phyloP scores from a whole-genome alignment of 2,113 vertebrate species.

The Cyanoderma ruficeps region DNA sequence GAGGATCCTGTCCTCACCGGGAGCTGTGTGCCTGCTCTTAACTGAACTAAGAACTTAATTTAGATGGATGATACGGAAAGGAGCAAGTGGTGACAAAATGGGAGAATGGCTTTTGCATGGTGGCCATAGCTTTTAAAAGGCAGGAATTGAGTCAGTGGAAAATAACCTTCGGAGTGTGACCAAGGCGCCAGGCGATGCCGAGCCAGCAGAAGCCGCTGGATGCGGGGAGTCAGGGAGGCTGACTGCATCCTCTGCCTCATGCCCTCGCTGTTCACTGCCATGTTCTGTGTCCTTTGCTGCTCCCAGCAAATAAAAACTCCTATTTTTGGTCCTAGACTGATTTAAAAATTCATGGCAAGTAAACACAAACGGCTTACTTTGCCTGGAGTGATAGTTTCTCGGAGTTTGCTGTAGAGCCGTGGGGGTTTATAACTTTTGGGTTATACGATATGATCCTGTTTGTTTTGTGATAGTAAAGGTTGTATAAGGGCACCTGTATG shows the following conservation, averaged over 20 bases:
- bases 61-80: accelerated
- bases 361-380: neutral
- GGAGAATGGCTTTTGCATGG: accelerated
- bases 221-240: neutral
- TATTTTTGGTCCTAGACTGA: neutral
- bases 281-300: neutral
- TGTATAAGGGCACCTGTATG: accelerated
- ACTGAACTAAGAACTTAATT: neutral
- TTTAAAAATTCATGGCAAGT: neutral
- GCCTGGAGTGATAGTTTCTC: neutral
- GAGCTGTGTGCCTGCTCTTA: accelerated
- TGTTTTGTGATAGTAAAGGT: neutral
- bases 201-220: neutral
- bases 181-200: accelerated
- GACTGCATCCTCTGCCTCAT: neutral
- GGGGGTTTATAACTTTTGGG: accelerated
- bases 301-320: neutral
- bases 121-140: accelerated
- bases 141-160: neutral
- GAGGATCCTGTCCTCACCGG: neutral
- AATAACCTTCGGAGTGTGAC: neutral
- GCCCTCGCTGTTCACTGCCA: accelerated
- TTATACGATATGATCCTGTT: accelerated
- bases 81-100: neutral
- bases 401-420: neutral